Evolutionary conservation across 2,113 vertebrate species (phyloP).

Genomic region (Acanthochromis polyacanthus): DNA sequence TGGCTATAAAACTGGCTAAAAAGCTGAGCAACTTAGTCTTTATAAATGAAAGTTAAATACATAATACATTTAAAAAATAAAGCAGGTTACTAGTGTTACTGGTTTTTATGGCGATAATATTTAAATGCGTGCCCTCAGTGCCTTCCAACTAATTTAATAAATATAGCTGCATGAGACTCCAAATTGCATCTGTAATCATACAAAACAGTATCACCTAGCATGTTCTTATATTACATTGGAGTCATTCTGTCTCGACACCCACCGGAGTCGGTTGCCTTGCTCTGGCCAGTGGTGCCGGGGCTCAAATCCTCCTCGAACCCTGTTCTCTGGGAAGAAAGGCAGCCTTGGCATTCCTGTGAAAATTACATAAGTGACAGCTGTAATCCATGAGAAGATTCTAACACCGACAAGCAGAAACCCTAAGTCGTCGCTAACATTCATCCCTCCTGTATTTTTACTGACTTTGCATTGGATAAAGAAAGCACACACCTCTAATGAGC

Average conservation of each 20-base stretch:
- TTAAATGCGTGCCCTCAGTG: not conserved
- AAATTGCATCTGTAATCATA: not conserved
- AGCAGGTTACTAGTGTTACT: too few relatives aligned
- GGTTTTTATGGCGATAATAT: too few relatives aligned
- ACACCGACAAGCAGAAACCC: not conserved
- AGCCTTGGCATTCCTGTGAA: constrained; percentile 79
- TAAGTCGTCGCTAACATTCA: not conserved
- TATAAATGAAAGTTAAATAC: too few relatives aligned
- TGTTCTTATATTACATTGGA: not conserved
- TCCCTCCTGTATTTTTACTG: not conserved
- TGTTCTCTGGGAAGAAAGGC: constrained; percentile 82
- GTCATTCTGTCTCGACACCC: constrained; percentile 5
- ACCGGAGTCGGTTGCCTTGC: constrained; percentile 85
- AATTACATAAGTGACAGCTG: not conserved
- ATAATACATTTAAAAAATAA: too few relatives aligned
- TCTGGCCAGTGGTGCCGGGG: constrained; percentile 83
- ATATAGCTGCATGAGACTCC: not conserved
- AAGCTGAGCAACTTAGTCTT: too few relatives aligned
- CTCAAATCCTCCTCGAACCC: constrained; percentile 68
- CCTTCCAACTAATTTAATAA: not conserved
- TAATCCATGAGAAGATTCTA: not conserved
- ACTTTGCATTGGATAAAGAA: not conserved
- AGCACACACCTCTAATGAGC: constrained; percentile 46
- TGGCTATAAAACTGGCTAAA: too few relatives aligned
- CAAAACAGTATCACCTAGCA: not conserved